Evolutionary conservation across 1,140 invertebrate genomes (phyloP), one percentile per base, ranked within the genome.

Genomic region (Platorchestia sp.): DNA sequence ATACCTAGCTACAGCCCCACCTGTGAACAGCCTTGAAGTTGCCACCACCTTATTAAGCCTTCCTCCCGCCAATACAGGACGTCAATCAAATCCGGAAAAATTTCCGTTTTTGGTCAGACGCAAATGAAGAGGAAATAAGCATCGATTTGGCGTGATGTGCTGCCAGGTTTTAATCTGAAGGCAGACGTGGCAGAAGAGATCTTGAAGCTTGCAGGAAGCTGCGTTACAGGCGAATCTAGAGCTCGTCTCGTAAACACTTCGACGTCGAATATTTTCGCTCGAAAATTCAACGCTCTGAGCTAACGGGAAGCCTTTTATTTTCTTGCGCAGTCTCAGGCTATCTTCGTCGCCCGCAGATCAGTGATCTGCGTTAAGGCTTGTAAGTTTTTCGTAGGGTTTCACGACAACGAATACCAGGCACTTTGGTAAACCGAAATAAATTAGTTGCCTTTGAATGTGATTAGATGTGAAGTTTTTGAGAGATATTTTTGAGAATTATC

Each of bases 71-170:
- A 75, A 75, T 75, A 75, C 59, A 75, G 59, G 43, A 89, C 43
- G 87, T 89, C 87, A 89, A 89, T 89, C 87, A 89, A 89, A 89
- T 41, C 41, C 87, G 41, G 43, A 89, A 89, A 44, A 89, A 89
- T 89, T 89, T 89, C 87, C 87, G n/a, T 89, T 89, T 89, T 89
- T 42, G 87, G 87, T 89, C 87, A 41, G 43, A 89, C 87, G 87
- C 87, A 89, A 89, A 89, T 89, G 87, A 89, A 89, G 87, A 89
- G 87, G 87, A 89, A 89, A 89, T 89, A 89, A 89, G 87, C 87
- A 89, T 89, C 87, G 87, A 89, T 89, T 89, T 42, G 87, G 87
- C 36, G 41, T 89, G 43, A 89, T 89, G 87, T 89, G 87, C 87
- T 89, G n/a, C 43, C 87, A 89, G 41, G 5, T 89, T 89, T 89